Conservation (phyloP, 2,797 vertebrate species). For the Lerista edwardsae region DNA sequence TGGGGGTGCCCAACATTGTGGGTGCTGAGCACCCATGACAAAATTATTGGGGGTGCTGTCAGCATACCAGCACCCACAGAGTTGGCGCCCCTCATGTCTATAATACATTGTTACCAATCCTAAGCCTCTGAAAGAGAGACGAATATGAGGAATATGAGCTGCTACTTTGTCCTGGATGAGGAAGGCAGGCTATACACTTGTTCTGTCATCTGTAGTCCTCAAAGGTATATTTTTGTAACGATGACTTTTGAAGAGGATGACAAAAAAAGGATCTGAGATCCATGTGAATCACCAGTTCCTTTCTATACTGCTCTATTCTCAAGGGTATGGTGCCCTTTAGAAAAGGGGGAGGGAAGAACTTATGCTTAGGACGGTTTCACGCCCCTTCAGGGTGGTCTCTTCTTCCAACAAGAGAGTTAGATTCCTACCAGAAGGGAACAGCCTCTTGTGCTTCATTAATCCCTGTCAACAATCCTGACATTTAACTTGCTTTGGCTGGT, state of each 20-base stretch:
- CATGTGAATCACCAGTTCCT: not conserved
- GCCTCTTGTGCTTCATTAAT: not conserved
- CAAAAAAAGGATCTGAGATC: not conserved
- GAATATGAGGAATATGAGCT: not conserved
- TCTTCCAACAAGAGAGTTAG: slow-evolving; percentile 8
- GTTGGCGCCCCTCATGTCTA: not conserved
- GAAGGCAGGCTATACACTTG: not conserved
- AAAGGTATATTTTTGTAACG: not conserved
- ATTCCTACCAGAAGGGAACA: not conserved
- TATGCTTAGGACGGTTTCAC: not conserved
- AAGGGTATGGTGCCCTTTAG: not conserved
- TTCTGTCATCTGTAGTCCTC: not conserved
- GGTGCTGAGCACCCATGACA: too few species aligned
- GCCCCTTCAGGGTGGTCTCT: slow-evolving; percentile 7
- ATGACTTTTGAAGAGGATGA: not conserved
- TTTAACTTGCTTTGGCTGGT: not conserved
- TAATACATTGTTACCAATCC: not conserved
- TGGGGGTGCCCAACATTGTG: too few species aligned
- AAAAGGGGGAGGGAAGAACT: not conserved
- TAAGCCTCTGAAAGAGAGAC: not conserved
- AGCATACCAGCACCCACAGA: too few species aligned
- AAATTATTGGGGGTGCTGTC: too few species aligned
- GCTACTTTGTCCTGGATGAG: not conserved
- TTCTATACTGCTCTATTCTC: not conserved
- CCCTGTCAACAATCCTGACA: not conserved